A percentile compares a stretch with the other conserved stretches of the same genome.
phyloP scores from a whole-genome alignment of 2,797 vertebrate genomes.

The Periophthalmus magnuspinnatus region DNA sequence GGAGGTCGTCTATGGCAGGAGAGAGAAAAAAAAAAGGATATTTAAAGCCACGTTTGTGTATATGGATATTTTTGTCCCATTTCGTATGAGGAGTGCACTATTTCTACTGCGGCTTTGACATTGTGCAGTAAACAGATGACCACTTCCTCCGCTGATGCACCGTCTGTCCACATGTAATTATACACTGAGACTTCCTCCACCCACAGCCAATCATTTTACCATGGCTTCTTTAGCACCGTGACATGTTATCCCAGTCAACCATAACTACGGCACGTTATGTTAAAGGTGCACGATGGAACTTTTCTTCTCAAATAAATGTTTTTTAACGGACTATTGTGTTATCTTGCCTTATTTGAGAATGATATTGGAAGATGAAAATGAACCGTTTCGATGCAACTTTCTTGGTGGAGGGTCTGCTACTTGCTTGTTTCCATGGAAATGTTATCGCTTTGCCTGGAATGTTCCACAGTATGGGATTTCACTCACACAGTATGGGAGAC shows the following conservation, averaged over 20 bases:
- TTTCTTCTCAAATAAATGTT: too few relatives aligned
- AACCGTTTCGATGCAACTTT: too few relatives aligned
- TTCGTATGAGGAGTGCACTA: neutral
- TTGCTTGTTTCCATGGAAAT: too few relatives aligned
- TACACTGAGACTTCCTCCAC: conserved; percentile 23
- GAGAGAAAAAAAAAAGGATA: conserved; percentile 2
- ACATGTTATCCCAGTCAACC: neutral
- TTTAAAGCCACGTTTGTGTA: neutral
- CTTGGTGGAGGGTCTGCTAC: too few relatives aligned
- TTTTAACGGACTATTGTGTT: too few relatives aligned
- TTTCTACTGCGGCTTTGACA: conserved; percentile 15
- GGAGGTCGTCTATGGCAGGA: conserved; percentile 74
- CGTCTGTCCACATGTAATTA: conserved; percentile 14
- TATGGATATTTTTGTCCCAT: conserved; percentile 7
- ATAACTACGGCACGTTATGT: neutral
- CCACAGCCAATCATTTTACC: neutral
- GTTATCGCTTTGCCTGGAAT: too few relatives aligned
- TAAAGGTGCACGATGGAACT: neutral
- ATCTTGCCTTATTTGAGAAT: too few relatives aligned
- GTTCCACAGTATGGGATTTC: too few relatives aligned
- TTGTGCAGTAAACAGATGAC: conserved; percentile 27
- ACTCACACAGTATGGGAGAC: too few relatives aligned
- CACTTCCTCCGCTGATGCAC: conserved; percentile 31
- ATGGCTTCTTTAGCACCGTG: neutral
- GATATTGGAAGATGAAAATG: too few relatives aligned